A percentile compares a stretch with the other conserved stretches of the same genome.
phyloP scores from a whole-genome alignment of 2,888 invertebrate species.

The Thymelicus acteon region DNA sequence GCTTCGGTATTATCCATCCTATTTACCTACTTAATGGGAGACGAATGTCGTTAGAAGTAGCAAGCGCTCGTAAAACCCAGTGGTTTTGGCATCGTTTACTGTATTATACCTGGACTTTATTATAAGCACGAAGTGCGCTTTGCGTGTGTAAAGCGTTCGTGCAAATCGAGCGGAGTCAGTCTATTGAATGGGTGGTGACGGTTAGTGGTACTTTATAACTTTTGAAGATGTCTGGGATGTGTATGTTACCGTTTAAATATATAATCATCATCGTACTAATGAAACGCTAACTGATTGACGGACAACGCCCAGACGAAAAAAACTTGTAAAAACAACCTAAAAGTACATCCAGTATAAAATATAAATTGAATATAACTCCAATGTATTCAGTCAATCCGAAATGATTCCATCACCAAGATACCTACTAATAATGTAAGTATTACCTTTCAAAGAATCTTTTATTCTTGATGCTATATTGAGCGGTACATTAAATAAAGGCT shows the following conservation, averaged over 20 bases:
- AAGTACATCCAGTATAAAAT: too few species aligned
- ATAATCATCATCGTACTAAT: too few species aligned
- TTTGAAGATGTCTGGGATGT: not conserved
- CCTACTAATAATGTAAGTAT: too few species aligned
- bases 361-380: too few species aligned
- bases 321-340: too few species aligned
- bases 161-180: constrained; percentile 7
- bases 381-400: too few species aligned
- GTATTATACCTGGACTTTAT: constrained; percentile 47
- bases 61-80: constrained; percentile 75
- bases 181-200: constrained; percentile 43
- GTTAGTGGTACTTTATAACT: constrained; percentile 20
- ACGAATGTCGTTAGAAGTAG: constrained; percentile 79
- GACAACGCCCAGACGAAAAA: too few species aligned
- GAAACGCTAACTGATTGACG: too few species aligned
- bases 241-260: not conserved
- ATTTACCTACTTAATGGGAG: constrained; percentile 77
- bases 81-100: constrained; percentile 60
- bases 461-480: too few species aligned
- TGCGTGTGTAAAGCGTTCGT: constrained; percentile 11
- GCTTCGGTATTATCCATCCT: constrained; percentile 71
- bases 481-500: too few species aligned
- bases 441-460: too few species aligned
- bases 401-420: too few species aligned
- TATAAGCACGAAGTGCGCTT: constrained; percentile 1